phyloP scores from a whole-genome alignment of 2,888 invertebrate species.

The Entomobrya multifasciata region DNA sequence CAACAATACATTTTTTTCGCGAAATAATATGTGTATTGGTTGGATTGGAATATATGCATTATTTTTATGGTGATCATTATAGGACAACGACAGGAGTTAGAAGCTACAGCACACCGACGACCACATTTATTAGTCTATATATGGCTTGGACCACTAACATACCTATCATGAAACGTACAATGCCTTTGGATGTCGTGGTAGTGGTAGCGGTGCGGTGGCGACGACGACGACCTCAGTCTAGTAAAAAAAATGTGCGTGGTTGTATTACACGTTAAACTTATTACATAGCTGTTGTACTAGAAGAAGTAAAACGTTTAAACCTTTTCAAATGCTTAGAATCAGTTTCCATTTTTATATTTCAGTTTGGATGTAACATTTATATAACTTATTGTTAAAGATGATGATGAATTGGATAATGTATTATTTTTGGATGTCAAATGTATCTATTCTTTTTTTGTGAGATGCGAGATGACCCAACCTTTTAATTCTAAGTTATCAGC shows the following conservation, averaged over 20 bases:
- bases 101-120: constrained; percentile 27
- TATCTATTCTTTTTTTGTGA: not conserved
- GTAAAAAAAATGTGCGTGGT: constrained; percentile 36
- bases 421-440: constrained; percentile 14
- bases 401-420: constrained; percentile 38
- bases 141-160: constrained; percentile 41
- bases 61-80: constrained; percentile 58
- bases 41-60: too few species aligned
- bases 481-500: constrained; percentile 20
- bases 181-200: too few species aligned
- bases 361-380: too few species aligned
- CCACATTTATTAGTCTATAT: constrained; percentile 64
- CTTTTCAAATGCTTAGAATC: not conserved
- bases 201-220: too few species aligned
- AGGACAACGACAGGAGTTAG: constrained; percentile 46
- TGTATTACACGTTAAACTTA: too few species aligned
- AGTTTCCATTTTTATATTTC: constrained; percentile 44
- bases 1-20: too few species aligned
- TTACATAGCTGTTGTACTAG: too few species aligned
- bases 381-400: constrained; percentile 7
- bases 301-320: too few species aligned
- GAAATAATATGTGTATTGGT: too few species aligned
- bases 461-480: constrained; percentile 41
- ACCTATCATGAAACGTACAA: constrained; percentile 8
- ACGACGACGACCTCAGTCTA: constrained; percentile 2